A percentile compares a stretch with the other conserved stretches of the same genome.
Evolutionary conservation across 2,797 vertebrate genomes (phyloP).

Genomic region (Parauchenoglanis ngamensis): DNA sequence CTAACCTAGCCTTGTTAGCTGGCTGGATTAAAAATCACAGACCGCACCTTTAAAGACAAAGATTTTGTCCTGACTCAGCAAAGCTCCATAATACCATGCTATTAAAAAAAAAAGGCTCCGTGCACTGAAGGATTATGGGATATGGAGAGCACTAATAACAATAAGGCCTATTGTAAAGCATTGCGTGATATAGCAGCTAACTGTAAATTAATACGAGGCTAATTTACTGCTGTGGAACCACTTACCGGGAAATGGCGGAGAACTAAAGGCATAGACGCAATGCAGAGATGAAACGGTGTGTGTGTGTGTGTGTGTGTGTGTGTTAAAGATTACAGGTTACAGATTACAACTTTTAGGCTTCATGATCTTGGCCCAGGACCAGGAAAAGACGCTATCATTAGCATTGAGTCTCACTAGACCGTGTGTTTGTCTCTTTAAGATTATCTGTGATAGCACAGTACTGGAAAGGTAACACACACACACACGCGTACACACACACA

Average conservation of each 20-base stretch:
- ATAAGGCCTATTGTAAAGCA: background rate
- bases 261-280: slow-evolving; percentile 5
- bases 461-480: slow-evolving; percentile 16
- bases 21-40: background rate
- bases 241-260: slow-evolving; percentile 13
- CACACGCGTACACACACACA: background rate
- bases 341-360: slow-evolving; percentile 16
- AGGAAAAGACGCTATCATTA: slow-evolving; percentile 6
- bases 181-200: background rate
- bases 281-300: slow-evolving; percentile 30
- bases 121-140: slow-evolving; percentile 7
- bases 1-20: background rate
- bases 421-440: slow-evolving; percentile 31
- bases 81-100: background rate
- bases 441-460: slow-evolving; percentile 14
- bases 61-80: background rate
- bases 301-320: background rate
- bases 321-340: slow-evolving; percentile 23
- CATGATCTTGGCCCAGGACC: slow-evolving; percentile 18
- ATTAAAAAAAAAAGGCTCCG: background rate
- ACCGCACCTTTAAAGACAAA: background rate
- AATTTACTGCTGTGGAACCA: slow-evolving; percentile 24
- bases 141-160: background rate
- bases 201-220: slow-evolving; percentile 10
- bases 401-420: slow-evolving; percentile 18